A percentile compares a stretch with the other conserved stretches of the same genome.
These are phyloP conservation scores for Zaprionus obscuricornis DNA, from an alignment of 2,888 invertebrate genomes.

Conservation along the genomic window DNA sequence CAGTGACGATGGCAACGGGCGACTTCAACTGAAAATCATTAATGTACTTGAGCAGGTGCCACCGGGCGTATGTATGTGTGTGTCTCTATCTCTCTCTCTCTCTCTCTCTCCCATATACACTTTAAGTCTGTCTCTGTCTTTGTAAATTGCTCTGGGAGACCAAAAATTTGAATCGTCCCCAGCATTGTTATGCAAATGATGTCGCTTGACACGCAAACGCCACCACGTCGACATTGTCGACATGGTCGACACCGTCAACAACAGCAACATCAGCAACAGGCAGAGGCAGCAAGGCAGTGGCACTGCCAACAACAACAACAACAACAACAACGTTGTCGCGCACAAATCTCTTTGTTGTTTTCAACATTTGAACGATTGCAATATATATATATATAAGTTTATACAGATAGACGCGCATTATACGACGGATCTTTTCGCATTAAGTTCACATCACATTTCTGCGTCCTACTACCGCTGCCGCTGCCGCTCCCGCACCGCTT, in stretches of 20 bases:
- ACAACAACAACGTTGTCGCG: slow-evolving; percentile 51
- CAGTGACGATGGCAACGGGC: slow-evolving; percentile 18
- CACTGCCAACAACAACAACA: background rate
- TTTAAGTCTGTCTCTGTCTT: slow-evolving; percentile 34
- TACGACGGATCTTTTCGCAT: too few relatives aligned
- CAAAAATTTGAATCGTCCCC: slow-evolving; percentile 78
- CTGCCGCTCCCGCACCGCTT: too few relatives aligned
- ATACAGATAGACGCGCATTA: too few relatives aligned
- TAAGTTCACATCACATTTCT: too few relatives aligned
- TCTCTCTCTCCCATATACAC: slow-evolving; percentile 3
- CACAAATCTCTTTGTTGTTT: slow-evolving; percentile 70
- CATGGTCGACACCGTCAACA: slow-evolving; percentile 39
- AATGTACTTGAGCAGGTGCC: slow-evolving; percentile 63
- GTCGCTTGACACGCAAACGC: slow-evolving; percentile 82
- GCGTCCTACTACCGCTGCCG: too few relatives aligned
- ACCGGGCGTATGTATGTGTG: slow-evolving; percentile 39
- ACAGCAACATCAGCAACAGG: slow-evolving; percentile 19
- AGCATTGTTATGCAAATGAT: slow-evolving; percentile 84
- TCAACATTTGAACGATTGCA: slow-evolving; percentile 62
- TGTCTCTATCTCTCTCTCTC: slow-evolving; percentile 20
- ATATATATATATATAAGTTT: slow-evolving; percentile 28
- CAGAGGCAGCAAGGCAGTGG: too few relatives aligned
- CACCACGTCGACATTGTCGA: too few relatives aligned
- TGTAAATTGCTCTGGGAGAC: slow-evolving; percentile 74
- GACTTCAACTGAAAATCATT: slow-evolving; percentile 57